A percentile compares a stretch with the other conserved stretches of the same genome.
These are phyloP conservation scores for Eutrigla gurnardus DNA, from an alignment of 2,797 vertebrate species.

Conservation along the genomic window DNA sequence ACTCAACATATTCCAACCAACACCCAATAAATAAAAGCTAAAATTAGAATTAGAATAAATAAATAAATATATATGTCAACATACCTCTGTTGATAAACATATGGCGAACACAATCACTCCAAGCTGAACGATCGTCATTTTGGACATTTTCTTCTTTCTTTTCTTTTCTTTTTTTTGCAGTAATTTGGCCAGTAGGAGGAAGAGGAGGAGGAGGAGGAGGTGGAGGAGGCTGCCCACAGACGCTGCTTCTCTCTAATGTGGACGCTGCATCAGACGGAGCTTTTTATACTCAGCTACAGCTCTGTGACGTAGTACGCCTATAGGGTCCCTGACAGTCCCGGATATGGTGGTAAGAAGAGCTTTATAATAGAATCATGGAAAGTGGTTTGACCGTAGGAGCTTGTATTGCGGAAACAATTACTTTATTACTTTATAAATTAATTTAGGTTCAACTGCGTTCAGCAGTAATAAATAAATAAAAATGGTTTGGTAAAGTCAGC, in stretches of 20 bases:
- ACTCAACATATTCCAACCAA: background rate
- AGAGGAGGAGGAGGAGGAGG: constrained; percentile 31
- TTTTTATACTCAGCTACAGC: constrained; percentile 76
- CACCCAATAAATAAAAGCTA: background rate
- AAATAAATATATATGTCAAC: constrained; percentile 9
- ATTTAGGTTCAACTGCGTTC: background rate
- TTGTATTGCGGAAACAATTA: background rate
- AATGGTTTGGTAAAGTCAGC: background rate
- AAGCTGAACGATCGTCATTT: constrained; percentile 75
- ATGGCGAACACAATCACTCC: constrained; percentile 79
- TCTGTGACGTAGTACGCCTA: constrained; percentile 59
- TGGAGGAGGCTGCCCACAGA: constrained; percentile 42
- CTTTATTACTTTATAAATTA: too few species aligned
- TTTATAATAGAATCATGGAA: background rate
- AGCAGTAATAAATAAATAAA: background rate
- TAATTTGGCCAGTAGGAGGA: constrained; percentile 47
- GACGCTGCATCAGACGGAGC: constrained; percentile 49
- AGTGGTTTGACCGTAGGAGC: background rate
- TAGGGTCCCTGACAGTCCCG: background rate
- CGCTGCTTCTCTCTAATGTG: constrained; percentile 63
- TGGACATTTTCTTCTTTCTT: constrained; percentile 66
- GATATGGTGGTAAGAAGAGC: background rate
- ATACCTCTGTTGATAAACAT: constrained; percentile 84
- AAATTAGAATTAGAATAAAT: background rate
- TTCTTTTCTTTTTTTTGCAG: constrained; percentile 39